phyloP scores from a whole-genome alignment of 2,113 vertebrate species.

The Pholis gunnellus region DNA sequence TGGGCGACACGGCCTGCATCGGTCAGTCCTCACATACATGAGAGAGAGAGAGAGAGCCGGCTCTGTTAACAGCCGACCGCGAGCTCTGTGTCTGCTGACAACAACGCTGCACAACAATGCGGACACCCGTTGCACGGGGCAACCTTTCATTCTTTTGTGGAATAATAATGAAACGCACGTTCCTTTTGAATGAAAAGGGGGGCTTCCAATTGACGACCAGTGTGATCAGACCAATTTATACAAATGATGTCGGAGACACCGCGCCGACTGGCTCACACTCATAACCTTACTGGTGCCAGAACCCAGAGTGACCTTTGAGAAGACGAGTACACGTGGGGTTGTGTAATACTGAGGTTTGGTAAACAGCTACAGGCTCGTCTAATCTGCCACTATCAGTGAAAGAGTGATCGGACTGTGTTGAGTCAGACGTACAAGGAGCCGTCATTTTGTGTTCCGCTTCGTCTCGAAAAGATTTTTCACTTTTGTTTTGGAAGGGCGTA shows the following conservation, averaged over 20 bases:
- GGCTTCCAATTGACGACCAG: neutral
- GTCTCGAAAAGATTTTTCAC: too few species aligned
- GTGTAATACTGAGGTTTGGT: neutral
- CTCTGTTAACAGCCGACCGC: too few species aligned
- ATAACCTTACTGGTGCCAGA: conserved; percentile 5
- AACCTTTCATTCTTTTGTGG: neutral
- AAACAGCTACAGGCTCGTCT: neutral
- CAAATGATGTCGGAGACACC: neutral
- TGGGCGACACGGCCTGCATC: conserved; percentile 88
- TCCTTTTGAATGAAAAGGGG: neutral
- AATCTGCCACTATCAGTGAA: conserved; percentile 24
- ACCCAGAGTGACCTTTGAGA: neutral
- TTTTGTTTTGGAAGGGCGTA: too few species aligned
- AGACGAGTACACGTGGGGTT: neutral
- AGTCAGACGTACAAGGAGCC: neutral
- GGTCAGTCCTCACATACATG: conserved; percentile 76
- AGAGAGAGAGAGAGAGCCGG: too few species aligned
- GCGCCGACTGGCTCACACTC: too few species aligned
- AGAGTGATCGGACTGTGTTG: conserved; percentile 8
- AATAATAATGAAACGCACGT: neutral
- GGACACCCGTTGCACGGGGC: neutral
- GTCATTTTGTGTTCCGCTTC: too few species aligned
- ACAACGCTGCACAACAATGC: neutral
- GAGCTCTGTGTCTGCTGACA: neutral
- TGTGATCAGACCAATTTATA: neutral